These are phyloP conservation scores for Conus canariensis DNA, from an alignment of 2,888 invertebrate species.

Conservation along the genomic window DNA sequence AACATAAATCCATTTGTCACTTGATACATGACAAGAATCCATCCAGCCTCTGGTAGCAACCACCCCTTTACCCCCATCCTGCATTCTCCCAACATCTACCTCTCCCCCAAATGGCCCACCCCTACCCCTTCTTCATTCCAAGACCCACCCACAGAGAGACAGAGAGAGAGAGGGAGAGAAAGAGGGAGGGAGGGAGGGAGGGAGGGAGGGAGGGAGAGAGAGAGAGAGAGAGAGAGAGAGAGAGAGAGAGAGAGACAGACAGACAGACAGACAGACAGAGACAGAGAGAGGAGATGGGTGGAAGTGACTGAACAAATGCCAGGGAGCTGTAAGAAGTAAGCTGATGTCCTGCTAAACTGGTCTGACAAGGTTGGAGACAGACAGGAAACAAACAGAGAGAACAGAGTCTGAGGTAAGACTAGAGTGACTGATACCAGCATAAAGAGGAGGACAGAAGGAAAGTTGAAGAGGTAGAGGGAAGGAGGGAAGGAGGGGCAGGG, in stretches of 20 bases:
- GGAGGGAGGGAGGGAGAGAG: conserved; percentile 16
- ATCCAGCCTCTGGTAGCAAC: too few species aligned
- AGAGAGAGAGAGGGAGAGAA: not conserved
- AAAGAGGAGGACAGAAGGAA: not conserved
- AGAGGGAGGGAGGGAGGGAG: conserved; percentile 17
- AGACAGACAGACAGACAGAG: not conserved
- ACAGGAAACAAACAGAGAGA: not conserved
- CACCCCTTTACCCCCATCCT: too few species aligned
- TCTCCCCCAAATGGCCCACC: not conserved
- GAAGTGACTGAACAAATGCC: not conserved
- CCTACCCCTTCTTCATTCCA: not conserved
- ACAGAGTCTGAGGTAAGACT: not conserved
- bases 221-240: conserved; percentile 16
- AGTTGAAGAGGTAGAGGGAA: not conserved
- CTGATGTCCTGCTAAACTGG: too few species aligned
- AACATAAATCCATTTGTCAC: too few species aligned
- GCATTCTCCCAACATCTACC: too few species aligned
- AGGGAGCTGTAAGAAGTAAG: not conserved
- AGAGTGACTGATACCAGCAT: not conserved
- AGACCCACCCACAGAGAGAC: not conserved
- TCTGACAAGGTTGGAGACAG: not conserved
- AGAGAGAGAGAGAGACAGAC: conserved; percentile 3
- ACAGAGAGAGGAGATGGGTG: too few species aligned
- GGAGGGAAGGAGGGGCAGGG: not conserved
- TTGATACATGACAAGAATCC: too few species aligned